phyloP scores from a whole-genome alignment of 2,797 vertebrate genomes.

The Coregonus ussuriensis region DNA sequence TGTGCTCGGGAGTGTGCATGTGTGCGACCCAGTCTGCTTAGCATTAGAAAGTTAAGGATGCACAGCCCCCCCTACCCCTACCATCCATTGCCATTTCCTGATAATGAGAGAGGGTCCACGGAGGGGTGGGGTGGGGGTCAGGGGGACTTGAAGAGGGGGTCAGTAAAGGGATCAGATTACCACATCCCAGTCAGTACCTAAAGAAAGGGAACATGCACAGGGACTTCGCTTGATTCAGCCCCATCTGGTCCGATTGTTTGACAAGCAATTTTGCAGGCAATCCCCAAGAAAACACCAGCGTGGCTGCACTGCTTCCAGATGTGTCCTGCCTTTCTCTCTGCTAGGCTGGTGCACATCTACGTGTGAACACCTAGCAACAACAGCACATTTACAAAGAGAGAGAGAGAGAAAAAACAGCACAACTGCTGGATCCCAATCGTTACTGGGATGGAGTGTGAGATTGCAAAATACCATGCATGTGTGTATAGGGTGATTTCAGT shows the following conservation, averaged over 20 bases:
- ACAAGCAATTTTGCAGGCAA: constrained; percentile 61
- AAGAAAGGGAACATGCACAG: constrained; percentile 37
- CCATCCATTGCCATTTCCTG: background rate
- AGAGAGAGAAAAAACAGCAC: background rate
- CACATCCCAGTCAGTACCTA: constrained; percentile 5
- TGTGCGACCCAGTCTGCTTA: no score
- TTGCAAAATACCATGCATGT: constrained; percentile 25
- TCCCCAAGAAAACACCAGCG: constrained; percentile 55
- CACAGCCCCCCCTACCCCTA: no score
- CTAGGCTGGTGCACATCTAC: constrained; percentile 38
- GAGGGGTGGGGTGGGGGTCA: no score
- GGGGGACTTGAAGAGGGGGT: background rate
- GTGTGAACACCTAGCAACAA: constrained; percentile 40
- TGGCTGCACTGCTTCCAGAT: constrained; percentile 74
- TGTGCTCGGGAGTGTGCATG: no score
- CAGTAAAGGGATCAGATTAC: constrained; percentile 13
- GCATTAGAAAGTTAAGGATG: no score
- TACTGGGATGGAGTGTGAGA: constrained; percentile 33
- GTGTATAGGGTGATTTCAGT: background rate
- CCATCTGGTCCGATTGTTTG: constrained; percentile 66
- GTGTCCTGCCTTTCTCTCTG: constrained; percentile 48
- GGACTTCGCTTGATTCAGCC: constrained; percentile 32
- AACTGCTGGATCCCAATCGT: background rate
- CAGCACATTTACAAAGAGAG: constrained; percentile 25
- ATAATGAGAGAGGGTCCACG: background rate